Evolutionary conservation across 2,888 invertebrate species (phyloP).

Genomic region (Drosophila colorata): DNA sequence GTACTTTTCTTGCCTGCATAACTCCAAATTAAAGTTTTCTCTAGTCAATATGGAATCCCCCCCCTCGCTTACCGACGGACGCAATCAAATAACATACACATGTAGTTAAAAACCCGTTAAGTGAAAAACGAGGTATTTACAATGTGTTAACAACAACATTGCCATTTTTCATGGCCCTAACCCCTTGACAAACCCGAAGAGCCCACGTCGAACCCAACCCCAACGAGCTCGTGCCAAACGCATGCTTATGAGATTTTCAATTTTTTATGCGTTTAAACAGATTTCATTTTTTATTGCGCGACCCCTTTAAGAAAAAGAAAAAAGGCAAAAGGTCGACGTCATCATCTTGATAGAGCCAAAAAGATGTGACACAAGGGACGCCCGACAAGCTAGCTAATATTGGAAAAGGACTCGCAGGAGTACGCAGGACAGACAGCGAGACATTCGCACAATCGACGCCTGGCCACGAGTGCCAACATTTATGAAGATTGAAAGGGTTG

Average conservation of each 20-base stretch:
- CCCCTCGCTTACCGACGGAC: background rate
- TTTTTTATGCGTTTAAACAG: conserved; percentile 83
- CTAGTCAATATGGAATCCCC: background rate
- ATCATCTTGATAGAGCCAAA: conserved; percentile 74
- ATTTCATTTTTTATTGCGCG: conserved; percentile 77
- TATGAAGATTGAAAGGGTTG: conserved; percentile 85
- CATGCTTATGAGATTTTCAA: conserved; percentile 83
- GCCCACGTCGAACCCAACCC: background rate
- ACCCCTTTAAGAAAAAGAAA: conserved; percentile 30
- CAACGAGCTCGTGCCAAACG: conserved; percentile 69
- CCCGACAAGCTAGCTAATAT: conserved; percentile 70
- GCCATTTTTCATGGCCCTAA: conserved; percentile 72
- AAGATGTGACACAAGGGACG: conserved; percentile 78
- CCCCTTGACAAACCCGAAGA: conserved; percentile 35
- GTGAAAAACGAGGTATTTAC: conserved; percentile 84
- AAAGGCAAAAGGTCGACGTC: conserved; percentile 56
- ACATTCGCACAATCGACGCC: conserved; percentile 52
- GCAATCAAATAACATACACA: conserved; percentile 37
- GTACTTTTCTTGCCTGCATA: no score
- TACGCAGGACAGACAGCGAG: conserved; percentile 25
- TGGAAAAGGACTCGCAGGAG: conserved; percentile 33
- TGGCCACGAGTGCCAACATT: conserved; percentile 78
- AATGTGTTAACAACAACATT: conserved; percentile 83
- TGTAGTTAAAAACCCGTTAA: conserved; percentile 80
- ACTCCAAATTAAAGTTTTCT: background rate